A percentile compares a stretch with the other conserved stretches of the same genome.
Conservation (phyloP, 2,113 vertebrate genomes). For the Vulpes lagopus region DNA sequence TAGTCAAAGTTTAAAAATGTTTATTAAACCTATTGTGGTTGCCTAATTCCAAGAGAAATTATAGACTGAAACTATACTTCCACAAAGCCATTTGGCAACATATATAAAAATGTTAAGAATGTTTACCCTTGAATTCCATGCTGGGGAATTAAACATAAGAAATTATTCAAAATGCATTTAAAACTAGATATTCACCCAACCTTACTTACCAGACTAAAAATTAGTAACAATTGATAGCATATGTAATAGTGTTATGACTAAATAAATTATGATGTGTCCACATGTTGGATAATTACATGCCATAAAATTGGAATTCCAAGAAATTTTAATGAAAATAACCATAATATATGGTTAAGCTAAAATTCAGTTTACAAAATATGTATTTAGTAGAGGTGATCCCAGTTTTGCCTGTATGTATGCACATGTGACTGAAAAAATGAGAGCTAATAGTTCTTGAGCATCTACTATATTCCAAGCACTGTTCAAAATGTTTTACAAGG, state of each 20-base stretch:
- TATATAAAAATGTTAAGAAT: background rate
- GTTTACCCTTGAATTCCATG: background rate
- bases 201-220: background rate
- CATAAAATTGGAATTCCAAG: background rate
- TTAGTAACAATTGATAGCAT: background rate
- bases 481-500: background rate
- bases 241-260: background rate
- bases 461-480: background rate
- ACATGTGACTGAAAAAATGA: background rate
- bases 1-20: background rate
- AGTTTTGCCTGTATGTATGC: background rate
- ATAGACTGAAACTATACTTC: background rate
- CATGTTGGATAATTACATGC: background rate
- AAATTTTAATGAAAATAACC: background rate
- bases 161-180: background rate
- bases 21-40: background rate
- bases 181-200: background rate
- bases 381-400: background rate
- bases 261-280: background rate
- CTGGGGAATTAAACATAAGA: background rate
- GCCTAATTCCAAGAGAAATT: constrained; percentile 25
- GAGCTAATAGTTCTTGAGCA: background rate
- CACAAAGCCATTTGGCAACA: background rate
- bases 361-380: background rate
- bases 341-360: background rate